Evolutionary conservation across 2,888 invertebrate species (phyloP).

Genomic region (Drosophila dives): DNA sequence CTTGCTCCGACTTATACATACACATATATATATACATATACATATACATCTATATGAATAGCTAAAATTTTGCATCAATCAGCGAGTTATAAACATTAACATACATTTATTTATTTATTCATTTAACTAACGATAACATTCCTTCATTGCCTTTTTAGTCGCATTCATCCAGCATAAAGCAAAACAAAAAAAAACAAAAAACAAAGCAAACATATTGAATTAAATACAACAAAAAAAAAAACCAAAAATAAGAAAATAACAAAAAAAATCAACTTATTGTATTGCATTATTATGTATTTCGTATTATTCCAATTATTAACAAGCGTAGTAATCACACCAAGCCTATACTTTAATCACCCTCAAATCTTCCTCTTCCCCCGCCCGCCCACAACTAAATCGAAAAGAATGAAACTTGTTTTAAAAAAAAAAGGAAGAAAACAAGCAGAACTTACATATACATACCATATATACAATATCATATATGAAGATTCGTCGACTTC

Average conservation of each 20-base stretch:
- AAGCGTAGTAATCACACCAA: conserved; percentile 74
- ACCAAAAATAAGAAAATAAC: conserved; percentile 6
- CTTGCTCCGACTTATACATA: neutral
- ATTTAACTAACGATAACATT: conserved; percentile 54
- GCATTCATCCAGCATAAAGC: conserved; percentile 65
- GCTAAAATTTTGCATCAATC: conserved; percentile 66
- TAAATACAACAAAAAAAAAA: conserved; percentile 45
- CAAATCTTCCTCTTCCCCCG: neutral
- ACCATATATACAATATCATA: conserved; percentile 58
- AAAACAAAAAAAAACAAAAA: conserved; percentile 19
- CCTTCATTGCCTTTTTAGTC: conserved; percentile 77
- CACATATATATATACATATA: neutral
- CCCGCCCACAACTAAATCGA: neutral
- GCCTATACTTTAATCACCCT: conserved; percentile 72
- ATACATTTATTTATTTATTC: conserved; percentile 19
- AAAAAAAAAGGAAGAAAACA: conserved; percentile 29
- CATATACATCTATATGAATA: conserved; percentile 36
- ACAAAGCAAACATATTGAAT: conserved; percentile 34
- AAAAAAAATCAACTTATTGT: conserved; percentile 59
- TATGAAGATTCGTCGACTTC: conserved; percentile 73
- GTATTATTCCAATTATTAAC: conserved; percentile 80
- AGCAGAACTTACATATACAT: conserved; percentile 46
- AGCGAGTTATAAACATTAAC: conserved; percentile 34
- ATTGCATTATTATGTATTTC: conserved; percentile 77
- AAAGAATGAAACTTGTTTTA: conserved; percentile 28